These are phyloP conservation scores for Tromatobia lineatoria DNA, from an alignment of 2,888 invertebrate genomes.

Conservation along the genomic window DNA sequence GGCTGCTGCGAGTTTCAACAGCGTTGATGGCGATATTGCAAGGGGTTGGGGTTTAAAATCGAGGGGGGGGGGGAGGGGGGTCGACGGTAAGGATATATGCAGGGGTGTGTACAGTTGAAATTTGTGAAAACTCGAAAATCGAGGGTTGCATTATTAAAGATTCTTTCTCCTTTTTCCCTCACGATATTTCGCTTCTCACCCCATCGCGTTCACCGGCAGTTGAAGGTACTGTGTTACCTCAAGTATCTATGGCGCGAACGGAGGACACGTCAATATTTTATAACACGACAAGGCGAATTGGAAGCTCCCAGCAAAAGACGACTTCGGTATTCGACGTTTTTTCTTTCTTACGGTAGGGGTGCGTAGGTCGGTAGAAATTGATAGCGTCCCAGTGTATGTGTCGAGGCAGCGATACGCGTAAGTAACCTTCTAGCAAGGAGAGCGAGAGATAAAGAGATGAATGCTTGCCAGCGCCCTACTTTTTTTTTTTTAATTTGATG, in stretches of 20 bases:
- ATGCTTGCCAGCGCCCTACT: slow-evolving; percentile 43
- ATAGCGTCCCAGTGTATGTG: slow-evolving; percentile 75
- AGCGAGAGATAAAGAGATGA: slow-evolving; percentile 65
- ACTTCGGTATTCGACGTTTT: slow-evolving; percentile 63
- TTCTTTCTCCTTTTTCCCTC: slow-evolving; percentile 67
- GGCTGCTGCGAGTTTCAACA: slow-evolving; percentile 13
- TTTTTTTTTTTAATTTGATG: slow-evolving; percentile 80
- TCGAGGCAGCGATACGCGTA: slow-evolving; percentile 70
- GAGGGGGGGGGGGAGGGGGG: slow-evolving; percentile 4
- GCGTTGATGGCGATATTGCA: slow-evolving; percentile 62
- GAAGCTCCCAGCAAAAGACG: slow-evolving; percentile 71
- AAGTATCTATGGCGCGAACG: slow-evolving; percentile 70
- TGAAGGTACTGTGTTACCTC: slow-evolving; percentile 72
- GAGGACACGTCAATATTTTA: slow-evolving; percentile 78
- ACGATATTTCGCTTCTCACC: slow-evolving; percentile 61
- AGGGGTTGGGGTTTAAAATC: slow-evolving; percentile 51
- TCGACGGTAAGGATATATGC: background rate
- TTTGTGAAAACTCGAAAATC: slow-evolving; percentile 80
- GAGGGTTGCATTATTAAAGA: slow-evolving; percentile 81
- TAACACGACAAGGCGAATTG: slow-evolving; percentile 78
- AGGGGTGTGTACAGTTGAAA: slow-evolving; percentile 72
- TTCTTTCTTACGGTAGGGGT: slow-evolving; percentile 55
- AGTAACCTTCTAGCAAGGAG: slow-evolving; percentile 57
- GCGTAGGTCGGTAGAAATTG: slow-evolving; percentile 74
- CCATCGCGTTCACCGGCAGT: slow-evolving; percentile 46